Conservation (phyloP, 1,140 invertebrate species). For the Drosophila burlai region DNA sequence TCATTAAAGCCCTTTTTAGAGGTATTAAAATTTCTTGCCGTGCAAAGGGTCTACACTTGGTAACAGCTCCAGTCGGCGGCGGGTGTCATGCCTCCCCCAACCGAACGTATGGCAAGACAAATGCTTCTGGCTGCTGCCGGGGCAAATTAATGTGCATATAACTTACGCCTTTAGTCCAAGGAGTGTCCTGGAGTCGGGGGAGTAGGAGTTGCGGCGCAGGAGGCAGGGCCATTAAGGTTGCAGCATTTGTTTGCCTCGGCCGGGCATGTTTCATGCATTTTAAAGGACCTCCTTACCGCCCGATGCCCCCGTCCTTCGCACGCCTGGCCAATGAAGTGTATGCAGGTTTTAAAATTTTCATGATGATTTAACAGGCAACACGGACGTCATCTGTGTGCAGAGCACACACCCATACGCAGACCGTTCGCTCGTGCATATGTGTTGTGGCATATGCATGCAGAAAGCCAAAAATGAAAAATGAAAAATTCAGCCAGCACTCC, state of each 20-base stretch:
- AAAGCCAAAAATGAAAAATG: constrained; percentile 18
- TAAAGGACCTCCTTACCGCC: constrained; percentile 50
- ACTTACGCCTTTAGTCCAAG: constrained; percentile 70
- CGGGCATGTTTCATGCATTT: constrained; percentile 68
- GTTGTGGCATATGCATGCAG: constrained; percentile 42
- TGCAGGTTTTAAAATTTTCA: constrained; percentile 76
- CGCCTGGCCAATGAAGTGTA: constrained; percentile 73
- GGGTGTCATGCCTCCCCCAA: constrained; percentile 16
- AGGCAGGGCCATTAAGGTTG: constrained; percentile 62
- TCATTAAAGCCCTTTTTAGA: background rate
- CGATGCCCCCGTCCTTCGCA: background rate
- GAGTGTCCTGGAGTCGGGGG: constrained; percentile 11
- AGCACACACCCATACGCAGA: background rate
- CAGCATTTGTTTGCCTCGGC: constrained; percentile 62
- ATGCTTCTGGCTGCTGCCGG: constrained; percentile 72
- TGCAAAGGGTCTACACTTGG: constrained; percentile 21
- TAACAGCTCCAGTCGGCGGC: constrained; percentile 17
- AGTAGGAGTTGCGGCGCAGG: background rate
- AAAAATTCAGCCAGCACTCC: constrained; percentile 19
- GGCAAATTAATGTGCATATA: constrained; percentile 80
- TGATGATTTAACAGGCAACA: constrained; percentile 73
- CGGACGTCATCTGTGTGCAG: constrained; percentile 51
- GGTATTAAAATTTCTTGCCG: constrained; percentile 11
- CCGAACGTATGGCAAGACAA: constrained; percentile 70
- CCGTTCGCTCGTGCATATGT: background rate